phyloP scores from a whole-genome alignment of 2,797 vertebrate genomes.

The Echiichthys vipera region DNA sequence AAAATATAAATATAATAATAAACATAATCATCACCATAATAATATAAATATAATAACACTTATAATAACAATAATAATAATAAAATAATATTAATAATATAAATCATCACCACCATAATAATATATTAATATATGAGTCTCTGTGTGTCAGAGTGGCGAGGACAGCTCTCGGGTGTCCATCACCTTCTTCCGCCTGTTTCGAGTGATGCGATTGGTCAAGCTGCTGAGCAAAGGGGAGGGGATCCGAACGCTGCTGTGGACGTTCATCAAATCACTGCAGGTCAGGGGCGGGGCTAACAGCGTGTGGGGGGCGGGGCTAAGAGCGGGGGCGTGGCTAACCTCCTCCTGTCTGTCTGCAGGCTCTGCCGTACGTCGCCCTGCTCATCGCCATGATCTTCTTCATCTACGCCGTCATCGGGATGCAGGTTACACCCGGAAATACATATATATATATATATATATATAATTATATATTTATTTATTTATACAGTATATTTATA shows the following conservation, averaged over 20 bases:
- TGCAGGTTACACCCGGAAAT: slow-evolving; percentile 91
- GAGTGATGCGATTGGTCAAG: slow-evolving; percentile 98
- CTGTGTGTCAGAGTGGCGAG: slow-evolving; percentile 82
- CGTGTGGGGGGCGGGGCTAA: too few species aligned
- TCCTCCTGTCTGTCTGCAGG: slow-evolving; percentile 78
- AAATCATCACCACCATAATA: too few species aligned
- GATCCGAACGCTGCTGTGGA: slow-evolving; percentile 96
- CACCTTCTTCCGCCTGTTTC: slow-evolving; percentile 98
- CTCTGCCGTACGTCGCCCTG: slow-evolving; percentile 95
- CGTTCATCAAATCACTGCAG: slow-evolving; percentile 98
- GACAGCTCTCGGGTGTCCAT: slow-evolving; percentile 98
- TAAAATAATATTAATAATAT: too few species aligned
- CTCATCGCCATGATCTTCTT: slow-evolving; percentile 99
- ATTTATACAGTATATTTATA: too few species aligned
- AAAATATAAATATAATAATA: too few species aligned
- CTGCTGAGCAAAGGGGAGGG: slow-evolving; percentile 97
- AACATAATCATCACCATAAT: too few species aligned
- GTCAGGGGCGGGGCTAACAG: slow-evolving; percentile 75
- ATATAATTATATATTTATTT: too few species aligned
- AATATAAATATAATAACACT: too few species aligned
- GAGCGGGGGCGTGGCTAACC: slow-evolving; percentile 10
- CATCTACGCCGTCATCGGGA: slow-evolving; percentile 98
- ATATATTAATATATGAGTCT: too few species aligned
- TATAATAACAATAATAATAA: too few species aligned
- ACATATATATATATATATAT: too few species aligned